Base-by-base conservation (phyloP, 2,113 vertebrate species). In the Pleuronectes platessa region DNA sequence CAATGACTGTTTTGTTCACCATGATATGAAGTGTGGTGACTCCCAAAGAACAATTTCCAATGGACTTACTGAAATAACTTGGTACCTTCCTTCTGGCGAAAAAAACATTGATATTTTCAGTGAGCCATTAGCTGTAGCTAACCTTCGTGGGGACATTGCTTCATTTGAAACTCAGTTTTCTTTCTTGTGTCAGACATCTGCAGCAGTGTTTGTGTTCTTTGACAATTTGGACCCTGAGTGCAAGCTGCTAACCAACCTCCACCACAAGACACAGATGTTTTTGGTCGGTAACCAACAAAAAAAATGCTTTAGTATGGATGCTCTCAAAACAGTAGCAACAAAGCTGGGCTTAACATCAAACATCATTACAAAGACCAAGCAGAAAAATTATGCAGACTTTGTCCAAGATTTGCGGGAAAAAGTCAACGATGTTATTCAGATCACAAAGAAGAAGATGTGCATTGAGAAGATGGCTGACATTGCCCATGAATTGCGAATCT, bases 1-100 rank as follows among this genome's bases (percentile, higher is more conserved):
- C 53, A 91, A 92, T 23, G 84, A 92, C 47, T 89, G 88, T 49
- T 96, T 96, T 73, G 61, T 96, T 51, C 93, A 95, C 64, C 45
- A 20, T 0, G 60, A 94, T 11, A 88, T 90, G 70, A 79, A 93
- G 40, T 47, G 76, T 81, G 91, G 87, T 0, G 78, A 92, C 17
- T 66, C 83, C 55, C 85, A 88, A 35, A 90, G 88, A 47, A 89
- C 61, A 86, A 94, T 95, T 58, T 94, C 94, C 4, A 71, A 94
- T 68, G 95, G 96, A 11, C 61, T 96, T 31, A 85, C 93, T 21
- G 95, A 96, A 80, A 87, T 96, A 0, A 86, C 87, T 2, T 96
- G 95, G 95, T 93, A 85, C 76, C 92, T 95, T 42, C 95, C 95
- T 4, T 82, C 90, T 64, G 85, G 92, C 23, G 90, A 77, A 69